Base-by-base conservation (phyloP, 2,113 vertebrate species). In the Dasypus novemcinctus region DNA sequence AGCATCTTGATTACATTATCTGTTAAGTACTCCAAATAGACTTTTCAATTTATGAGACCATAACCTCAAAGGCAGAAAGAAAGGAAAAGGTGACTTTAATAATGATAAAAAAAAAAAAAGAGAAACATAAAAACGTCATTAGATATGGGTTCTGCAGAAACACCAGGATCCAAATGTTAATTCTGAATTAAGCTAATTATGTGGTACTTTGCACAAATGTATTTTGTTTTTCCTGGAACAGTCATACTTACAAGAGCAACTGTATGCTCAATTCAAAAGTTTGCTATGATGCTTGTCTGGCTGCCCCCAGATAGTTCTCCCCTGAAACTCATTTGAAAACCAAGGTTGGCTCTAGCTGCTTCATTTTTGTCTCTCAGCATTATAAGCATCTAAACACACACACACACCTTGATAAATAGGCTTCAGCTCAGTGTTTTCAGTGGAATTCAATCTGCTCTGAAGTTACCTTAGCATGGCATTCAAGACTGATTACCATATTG, bases 1-100 rank as follows among this genome's bases (percentile, higher is more conserved):
- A 59, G 27, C 7, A 46, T 88, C 93, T 76, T 89, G 84, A 96
- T 68, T 72, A 85, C 46, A 43, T 81, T 91, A 91, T 74, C 72
- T 85, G 61, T 29, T 92, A 82, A 63, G 46, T 72, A 66, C 61
- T 81, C n/a, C 49, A 86, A 89, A 68, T 71, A 91, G 79, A 83
- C 52, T 46, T 87, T 80, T 68, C 5, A 23, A 6, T 68, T 97
- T 69, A 46, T 46, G 38, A 94, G 61, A 36, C 59, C 29, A 10
- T 33, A 43, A 52, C 57, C 38, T 91, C 38, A 87, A 76, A 81
- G 12, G 31, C 72, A 93, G 46, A 66, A 76, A n/a, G 43, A 74
- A 75, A 61, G 18, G 84, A 49, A 71, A 87, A 81, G 74, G 74
- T 74, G 52, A 93, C 15, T 88, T 91, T 66, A 90, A 90, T 66